Percentiles rank a stretch among this genome's conserved stretches.
These are phyloP conservation scores for Danaus plexippus DNA, from an alignment of 1,140 invertebrate genomes.

Conservation along the genomic window DNA sequence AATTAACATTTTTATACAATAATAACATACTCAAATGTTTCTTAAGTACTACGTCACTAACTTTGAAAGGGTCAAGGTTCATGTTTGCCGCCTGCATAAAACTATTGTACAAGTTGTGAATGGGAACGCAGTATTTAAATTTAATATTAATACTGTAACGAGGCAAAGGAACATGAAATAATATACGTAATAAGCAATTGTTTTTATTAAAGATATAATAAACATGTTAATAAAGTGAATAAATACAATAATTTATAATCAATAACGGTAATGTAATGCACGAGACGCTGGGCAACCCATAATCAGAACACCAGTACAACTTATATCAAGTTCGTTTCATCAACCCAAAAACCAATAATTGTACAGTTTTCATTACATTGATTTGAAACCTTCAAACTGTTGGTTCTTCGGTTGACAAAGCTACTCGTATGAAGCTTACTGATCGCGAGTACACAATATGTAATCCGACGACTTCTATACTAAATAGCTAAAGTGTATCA, in stretches of 20 bases:
- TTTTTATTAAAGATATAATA: conserved; percentile 71
- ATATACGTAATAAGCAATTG: conserved; percentile 54
- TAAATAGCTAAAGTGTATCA: conserved; percentile 60
- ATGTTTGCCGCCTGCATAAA: not conserved
- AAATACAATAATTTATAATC: conserved; percentile 65
- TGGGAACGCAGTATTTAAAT: conserved; percentile 13
- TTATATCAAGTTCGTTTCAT: too few relatives aligned
- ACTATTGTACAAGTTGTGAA: not conserved
- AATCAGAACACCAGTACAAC: conserved; percentile 29
- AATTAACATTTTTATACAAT: conserved; percentile 45
- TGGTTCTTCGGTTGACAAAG: too few relatives aligned
- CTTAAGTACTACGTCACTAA: conserved; percentile 25
- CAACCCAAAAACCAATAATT: too few relatives aligned
- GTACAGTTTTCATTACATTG: too few relatives aligned
- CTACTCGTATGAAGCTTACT: conserved; percentile 2
- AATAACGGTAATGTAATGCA: conserved; percentile 55
- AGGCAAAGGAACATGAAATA: conserved; percentile 19
- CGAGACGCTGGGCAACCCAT: conserved; percentile 48
- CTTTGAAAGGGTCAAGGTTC: conserved; percentile 22
- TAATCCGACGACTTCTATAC: conserved; percentile 48
- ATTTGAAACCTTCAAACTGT: too few relatives aligned
- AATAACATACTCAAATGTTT: conserved; percentile 21
- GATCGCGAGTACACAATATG: conserved; percentile 34
- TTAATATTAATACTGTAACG: not conserved
- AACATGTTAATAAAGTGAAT: conserved; percentile 70